Percentiles rank a stretch among this genome's conserved stretches.
Conservation (phyloP, 1,140 invertebrate species). For the Drosophila athabasca region DNA sequence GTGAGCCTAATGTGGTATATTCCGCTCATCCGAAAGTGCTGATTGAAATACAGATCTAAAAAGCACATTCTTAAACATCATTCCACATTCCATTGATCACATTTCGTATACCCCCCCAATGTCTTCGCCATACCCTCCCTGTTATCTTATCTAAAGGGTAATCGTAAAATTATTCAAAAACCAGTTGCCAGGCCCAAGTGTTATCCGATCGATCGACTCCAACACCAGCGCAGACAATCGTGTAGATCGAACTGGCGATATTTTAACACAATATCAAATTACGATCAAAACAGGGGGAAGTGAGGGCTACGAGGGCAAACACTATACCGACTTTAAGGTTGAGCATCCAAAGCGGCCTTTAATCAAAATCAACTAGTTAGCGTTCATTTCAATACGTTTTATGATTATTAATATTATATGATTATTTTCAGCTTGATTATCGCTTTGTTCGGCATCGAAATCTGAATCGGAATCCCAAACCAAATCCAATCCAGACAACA, state of each 20-base stretch:
- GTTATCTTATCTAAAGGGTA: slow-evolving; percentile 11
- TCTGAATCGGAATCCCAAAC: slow-evolving; percentile 15
- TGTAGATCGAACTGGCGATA: slow-evolving; percentile 26
- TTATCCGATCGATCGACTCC: slow-evolving; percentile 24
- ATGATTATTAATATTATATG: slow-evolving; percentile 81
- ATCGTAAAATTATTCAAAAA: slow-evolving; percentile 8
- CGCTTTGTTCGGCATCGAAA: slow-evolving; percentile 67
- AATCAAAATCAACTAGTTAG: slow-evolving; percentile 81
- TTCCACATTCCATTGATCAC: no score
- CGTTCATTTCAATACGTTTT: slow-evolving; percentile 77
- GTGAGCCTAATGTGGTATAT: no score
- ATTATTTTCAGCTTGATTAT: slow-evolving; percentile 74
- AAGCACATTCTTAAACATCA: no score
- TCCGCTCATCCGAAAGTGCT: no score
- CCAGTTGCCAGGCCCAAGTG: slow-evolving; percentile 35
- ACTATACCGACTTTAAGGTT: background rate
- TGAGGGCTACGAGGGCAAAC: slow-evolving; percentile 21
- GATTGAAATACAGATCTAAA: no score
- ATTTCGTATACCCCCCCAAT: no score
- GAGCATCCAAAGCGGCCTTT: slow-evolving; percentile 52
- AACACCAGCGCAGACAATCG: slow-evolving; percentile 32
- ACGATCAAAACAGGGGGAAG: slow-evolving; percentile 36
- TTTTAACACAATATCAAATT: slow-evolving; percentile 80
- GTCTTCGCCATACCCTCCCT: background rate
- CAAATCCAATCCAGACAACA: slow-evolving; percentile 32